Evolutionary conservation across 2,888 invertebrate species (phyloP).

Genomic region (Rotaria sp.): DNA sequence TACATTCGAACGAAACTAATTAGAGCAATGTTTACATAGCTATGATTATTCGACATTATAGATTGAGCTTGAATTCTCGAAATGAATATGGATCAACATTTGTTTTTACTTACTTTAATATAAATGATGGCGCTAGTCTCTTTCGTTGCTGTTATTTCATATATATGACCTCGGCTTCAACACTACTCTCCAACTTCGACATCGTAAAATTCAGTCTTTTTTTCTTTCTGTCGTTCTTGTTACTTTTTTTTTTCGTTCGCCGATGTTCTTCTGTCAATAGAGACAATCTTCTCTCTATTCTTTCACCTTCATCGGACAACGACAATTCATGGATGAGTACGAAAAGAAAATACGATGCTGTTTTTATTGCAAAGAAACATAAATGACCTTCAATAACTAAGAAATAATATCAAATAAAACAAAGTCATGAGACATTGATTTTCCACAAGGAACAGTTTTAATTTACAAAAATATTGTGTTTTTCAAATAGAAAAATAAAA

Average conservation of each 20-base stretch:
- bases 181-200: background rate
- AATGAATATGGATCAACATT: background rate
- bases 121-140: background rate
- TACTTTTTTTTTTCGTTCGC: background rate
- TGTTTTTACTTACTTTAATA: background rate
- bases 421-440: no score
- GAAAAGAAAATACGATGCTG: background rate
- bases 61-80: background rate
- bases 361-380: no score
- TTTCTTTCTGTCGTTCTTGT: background rate
- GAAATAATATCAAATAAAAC: background rate
- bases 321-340: background rate
- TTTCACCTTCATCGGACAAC: background rate
- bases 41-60: background rate
- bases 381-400: background rate
- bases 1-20: background rate
- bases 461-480: no score
- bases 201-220: background rate
- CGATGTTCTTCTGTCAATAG: background rate
- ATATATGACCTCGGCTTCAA: conserved; percentile 1
- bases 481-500: no score
- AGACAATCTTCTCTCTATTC: background rate
- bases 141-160: background rate
- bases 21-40: background rate
- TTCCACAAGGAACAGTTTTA: no score